phyloP scores from a whole-genome alignment of 2,113 vertebrate species.

The Pygoscelis antarcticus region DNA sequence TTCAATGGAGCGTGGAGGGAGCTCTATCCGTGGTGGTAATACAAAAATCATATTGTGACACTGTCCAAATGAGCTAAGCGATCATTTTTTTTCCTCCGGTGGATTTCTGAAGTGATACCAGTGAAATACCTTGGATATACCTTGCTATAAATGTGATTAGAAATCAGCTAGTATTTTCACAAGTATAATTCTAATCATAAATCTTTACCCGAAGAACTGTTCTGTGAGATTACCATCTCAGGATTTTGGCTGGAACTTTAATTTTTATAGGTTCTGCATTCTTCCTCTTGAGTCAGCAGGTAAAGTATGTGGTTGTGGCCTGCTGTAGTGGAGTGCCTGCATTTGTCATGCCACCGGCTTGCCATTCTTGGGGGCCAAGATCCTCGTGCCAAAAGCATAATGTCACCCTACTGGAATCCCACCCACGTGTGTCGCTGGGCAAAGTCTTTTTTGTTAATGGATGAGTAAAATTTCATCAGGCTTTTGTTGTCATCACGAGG shows the following conservation, averaged over 20 bases:
- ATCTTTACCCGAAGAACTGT: neutral
- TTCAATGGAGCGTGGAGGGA: neutral
- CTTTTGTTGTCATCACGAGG: conserved; percentile 49
- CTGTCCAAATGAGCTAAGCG: neutral
- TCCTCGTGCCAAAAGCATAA: neutral
- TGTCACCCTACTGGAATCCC: conserved; percentile 55
- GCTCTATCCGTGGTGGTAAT: neutral
- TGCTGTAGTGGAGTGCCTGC: neutral
- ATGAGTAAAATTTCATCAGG: conserved; percentile 45
- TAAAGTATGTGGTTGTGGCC: conserved; percentile 10
- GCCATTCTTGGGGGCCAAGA: conserved; percentile 14
- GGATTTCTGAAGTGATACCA: neutral
- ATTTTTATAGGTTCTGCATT: conserved; percentile 5
- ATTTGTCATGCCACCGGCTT: neutral
- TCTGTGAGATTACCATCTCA: neutral
- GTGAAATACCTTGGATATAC: neutral
- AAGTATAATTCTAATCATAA: neutral
- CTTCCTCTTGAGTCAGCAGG: conserved; percentile 58
- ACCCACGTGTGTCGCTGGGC: neutral
- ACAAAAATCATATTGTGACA: neutral
- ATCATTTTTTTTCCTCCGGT: neutral
- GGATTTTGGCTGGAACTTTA: neutral
- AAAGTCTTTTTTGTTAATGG: conserved; percentile 33
- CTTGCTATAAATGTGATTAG: neutral
- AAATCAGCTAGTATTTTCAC: neutral